Conservation (phyloP, 2,113 vertebrate genomes). For the Colinus virginianus region DNA sequence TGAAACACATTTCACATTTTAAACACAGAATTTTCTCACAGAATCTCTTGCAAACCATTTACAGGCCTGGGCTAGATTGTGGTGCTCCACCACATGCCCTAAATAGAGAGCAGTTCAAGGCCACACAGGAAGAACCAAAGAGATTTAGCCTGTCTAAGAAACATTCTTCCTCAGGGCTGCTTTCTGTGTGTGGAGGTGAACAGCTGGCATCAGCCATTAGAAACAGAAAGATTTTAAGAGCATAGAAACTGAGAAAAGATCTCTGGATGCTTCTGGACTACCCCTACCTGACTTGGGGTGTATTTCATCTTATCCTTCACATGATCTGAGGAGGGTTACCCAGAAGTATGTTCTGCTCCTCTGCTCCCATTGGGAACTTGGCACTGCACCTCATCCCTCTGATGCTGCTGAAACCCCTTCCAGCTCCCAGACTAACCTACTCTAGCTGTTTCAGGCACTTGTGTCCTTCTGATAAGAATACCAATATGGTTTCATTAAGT, state of each 20-base stretch:
- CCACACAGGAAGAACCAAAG: constrained; percentile 65
- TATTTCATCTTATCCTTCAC: background rate
- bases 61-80: constrained; percentile 58
- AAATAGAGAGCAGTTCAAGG: constrained; percentile 49
- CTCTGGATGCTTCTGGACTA: background rate
- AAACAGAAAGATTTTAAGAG: background rate
- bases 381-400: background rate
- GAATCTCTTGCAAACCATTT: constrained; percentile 66
- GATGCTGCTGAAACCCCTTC: background rate
- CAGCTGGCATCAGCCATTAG: background rate
- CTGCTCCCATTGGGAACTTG: background rate
- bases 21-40: constrained; percentile 63
- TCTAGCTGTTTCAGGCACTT: background rate
- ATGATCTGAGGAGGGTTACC: background rate
- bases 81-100: constrained; percentile 53
- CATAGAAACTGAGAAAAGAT: background rate
- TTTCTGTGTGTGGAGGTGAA: background rate
- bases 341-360: background rate
- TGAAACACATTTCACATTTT: constrained; percentile 70
- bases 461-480: background rate
- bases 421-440: background rate
- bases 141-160: background rate
- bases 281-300: background rate
- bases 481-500: background rate
- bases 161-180: background rate